Evolutionary conservation across 2,797 vertebrate species (phyloP), one percentile per base, ranked within the genome.

Genomic region (Oryzias dopingdopingensis): DNA sequence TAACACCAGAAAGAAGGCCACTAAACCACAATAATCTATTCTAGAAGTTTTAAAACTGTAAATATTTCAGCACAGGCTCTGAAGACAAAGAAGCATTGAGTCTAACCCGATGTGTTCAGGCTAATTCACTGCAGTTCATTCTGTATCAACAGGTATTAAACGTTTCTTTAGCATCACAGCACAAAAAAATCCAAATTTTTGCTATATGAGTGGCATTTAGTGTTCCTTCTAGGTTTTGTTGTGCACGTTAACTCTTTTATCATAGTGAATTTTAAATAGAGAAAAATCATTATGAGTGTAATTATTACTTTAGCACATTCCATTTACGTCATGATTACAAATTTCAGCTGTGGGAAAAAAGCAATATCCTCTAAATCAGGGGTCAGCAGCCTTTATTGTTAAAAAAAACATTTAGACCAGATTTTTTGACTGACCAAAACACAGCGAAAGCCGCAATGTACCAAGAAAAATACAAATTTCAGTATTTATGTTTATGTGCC

Each of bases 221-320:
- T 52, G 59, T 49, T 69, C 5, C 42, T 29, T 46, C 41, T 24
- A 42, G 40, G 4, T 56, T 20, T 26, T 4, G 40, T 24, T 42
- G 12, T 49, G 22, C 29, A 23, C 18, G 22, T 14, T 46, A 42
- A 13, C 56, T 63, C 14, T 24, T 23, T 52, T 5, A 56, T 20
- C 20, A 20, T 18, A 13, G 15, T 18, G 23, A 56, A 16, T 41
- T 1, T 61, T 65, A 6, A 59, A 53, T 42, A 56, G 18, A 54
- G 23, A 37, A 12, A 54, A 57, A 24, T 29, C 42, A 57, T 51
- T 55, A 42, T 46, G 59, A 49, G 47, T 56, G 42, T 44, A 60
- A 69, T 57, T 56, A 50, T 41, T 15, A n/a, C 18, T 52, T 6
- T 52, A 49, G 41, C 40, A 70, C 40, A 52, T 48, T 20, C 40